Base-by-base conservation (phyloP, 2,888 invertebrate species). In the Macroteleia sp. region DNA sequence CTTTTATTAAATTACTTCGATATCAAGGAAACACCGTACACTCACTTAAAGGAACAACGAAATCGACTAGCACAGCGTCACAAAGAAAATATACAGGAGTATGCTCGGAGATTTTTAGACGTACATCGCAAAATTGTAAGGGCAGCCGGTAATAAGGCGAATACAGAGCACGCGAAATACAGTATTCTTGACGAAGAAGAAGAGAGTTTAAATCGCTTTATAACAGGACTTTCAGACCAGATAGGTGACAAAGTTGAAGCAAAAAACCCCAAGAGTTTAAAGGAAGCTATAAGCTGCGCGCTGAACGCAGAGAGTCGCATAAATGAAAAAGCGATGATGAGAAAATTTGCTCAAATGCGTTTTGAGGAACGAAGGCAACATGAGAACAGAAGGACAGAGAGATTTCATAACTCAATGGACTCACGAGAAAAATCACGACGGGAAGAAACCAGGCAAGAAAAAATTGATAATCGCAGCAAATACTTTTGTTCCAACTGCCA, bases 401-500 rank as follows among this genome's bases (percentile, higher is more conserved):
- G 3, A 3, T 6, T 6, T 25, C 4, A 6, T 5, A 25, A 3
- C 3, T 5, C 3, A 25, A 25, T 25, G 6, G 25, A 25, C 3
- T 5, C n/a, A 9, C 1, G 16, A 44, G 20, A 44, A 1, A 20
- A 22, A 44, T 6, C n/a, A 12, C 44, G 22, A 9, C 22, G 22
- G 6, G 44, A 22, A 44, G 22, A 32, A 30, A 32, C 1, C 2
- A 14, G 16, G 9, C n/a, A 10, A 5, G 14, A 50, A 4, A 14
- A 17, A 30, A 14, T 6, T 5, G 50, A 50, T 1, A 8, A 30
- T 50, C 50, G 50, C 2, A 17, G 25, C 4, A 30, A 19, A 19
- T 50, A 32, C n/a, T 50, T 32, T 32, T 50, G 32, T 10, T 19
- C 17, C 3, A 50, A 50, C 10, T 50, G 50, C n/a, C n/a, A 50